A percentile compares a stretch with the other conserved stretches of the same genome.
These are phyloP conservation scores for Bagarius yarrelli DNA, from an alignment of 2,113 vertebrate genomes.

Conservation along the genomic window DNA sequence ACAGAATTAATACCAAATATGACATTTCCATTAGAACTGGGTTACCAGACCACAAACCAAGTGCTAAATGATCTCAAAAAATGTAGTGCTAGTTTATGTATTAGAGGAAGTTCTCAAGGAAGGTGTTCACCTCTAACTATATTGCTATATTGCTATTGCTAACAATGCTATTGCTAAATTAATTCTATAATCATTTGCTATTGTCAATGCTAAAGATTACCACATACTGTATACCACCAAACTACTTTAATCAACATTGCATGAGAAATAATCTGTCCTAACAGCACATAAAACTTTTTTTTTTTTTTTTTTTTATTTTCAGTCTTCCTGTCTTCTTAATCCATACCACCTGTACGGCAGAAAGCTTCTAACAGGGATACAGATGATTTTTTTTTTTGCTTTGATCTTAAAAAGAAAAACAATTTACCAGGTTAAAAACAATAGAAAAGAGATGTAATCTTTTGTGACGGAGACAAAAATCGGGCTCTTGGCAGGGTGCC, in stretches of 20 bases:
- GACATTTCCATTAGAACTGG: too few relatives aligned
- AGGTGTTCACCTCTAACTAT: too few relatives aligned
- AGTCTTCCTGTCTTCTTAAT: constrained; percentile 21
- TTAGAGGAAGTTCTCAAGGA: too few relatives aligned
- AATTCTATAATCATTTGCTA: too few relatives aligned
- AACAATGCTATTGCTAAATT: too few relatives aligned
- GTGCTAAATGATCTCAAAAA: too few relatives aligned
- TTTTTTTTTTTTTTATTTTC: background rate
- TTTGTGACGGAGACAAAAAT: constrained; percentile 24
- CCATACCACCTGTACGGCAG: background rate
- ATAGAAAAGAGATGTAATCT: constrained; percentile 19
- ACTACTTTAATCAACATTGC: background rate
- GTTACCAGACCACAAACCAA: too few relatives aligned
- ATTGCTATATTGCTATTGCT: too few relatives aligned
- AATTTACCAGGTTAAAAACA: background rate
- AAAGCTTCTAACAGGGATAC: constrained; percentile 11
- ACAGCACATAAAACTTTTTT: background rate
- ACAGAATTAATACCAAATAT: too few relatives aligned
- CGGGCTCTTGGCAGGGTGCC: background rate
- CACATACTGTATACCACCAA: background rate
- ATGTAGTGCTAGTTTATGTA: too few relatives aligned
- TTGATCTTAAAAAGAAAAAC: constrained; percentile 8
- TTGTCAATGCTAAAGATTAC: background rate
- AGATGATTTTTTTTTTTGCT: constrained; percentile 18
- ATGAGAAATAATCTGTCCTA: background rate